These are phyloP conservation scores for Bedellia somnulentella DNA, from an alignment of 2,888 invertebrate species.

Conservation along the genomic window DNA sequence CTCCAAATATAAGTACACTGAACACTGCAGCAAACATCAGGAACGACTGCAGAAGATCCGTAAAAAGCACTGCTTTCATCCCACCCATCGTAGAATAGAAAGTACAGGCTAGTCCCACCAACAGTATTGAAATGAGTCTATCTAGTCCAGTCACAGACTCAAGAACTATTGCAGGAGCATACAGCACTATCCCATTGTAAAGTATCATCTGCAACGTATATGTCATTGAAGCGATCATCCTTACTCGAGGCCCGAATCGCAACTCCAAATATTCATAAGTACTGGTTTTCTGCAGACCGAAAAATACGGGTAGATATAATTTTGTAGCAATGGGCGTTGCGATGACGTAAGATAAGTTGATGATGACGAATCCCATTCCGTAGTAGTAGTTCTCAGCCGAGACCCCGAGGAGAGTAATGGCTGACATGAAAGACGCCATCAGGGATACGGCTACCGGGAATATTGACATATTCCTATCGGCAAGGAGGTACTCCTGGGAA, in stretches of 20 bases:
- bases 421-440: constrained; percentile 94
- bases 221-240: constrained; percentile 78
- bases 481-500: constrained; percentile 79
- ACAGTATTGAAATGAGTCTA: constrained; percentile 71
- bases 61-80: constrained; percentile 88
- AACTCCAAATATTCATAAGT: constrained; percentile 91
- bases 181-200: constrained; percentile 89
- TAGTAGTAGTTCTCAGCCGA: constrained; percentile 84
- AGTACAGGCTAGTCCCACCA: constrained; percentile 77
- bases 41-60: constrained; percentile 81
- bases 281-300: constrained; percentile 79
- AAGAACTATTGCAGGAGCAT: constrained; percentile 89
- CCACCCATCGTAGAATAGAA: constrained; percentile 88
- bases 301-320: constrained; percentile 84
- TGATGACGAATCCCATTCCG: constrained; percentile 78
- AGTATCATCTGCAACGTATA: constrained; percentile 89
- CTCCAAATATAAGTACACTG: constrained; percentile 75
- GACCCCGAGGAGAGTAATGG: constrained; percentile 85
- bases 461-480: constrained; percentile 78
- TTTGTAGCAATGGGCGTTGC: constrained; percentile 78
- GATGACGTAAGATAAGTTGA: constrained; percentile 72
- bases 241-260: constrained; percentile 76
- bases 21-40: constrained; percentile 85
- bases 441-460: constrained; percentile 83
- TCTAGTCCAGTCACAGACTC: constrained; percentile 83